phyloP scores from a whole-genome alignment of 2,888 invertebrate species.

The Antitype chi region DNA sequence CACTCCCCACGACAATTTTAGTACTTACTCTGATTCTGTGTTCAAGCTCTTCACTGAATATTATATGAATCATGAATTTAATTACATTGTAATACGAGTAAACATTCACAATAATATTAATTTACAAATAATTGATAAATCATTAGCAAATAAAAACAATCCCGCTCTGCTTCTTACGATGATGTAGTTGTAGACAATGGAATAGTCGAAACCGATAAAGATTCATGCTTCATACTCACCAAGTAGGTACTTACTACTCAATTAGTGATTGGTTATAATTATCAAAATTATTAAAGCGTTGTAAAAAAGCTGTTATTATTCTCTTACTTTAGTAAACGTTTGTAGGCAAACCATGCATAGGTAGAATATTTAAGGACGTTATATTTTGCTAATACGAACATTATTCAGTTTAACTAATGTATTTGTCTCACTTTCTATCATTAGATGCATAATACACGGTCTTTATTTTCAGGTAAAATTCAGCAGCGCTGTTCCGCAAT shows the following conservation, averaged over 20 bases:
- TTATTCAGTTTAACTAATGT: neutral
- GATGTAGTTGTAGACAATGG: slow-evolving; percentile 6
- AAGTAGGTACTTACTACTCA: neutral
- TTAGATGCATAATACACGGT: slow-evolving; percentile 14
- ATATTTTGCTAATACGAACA: neutral
- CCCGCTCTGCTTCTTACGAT: neutral
- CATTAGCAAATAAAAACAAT: slow-evolving; percentile 2
- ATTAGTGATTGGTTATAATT: neutral
- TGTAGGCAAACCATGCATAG: neutral
- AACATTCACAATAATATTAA: neutral
- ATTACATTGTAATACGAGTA: neutral
- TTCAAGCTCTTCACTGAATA: slow-evolving; percentile 11
- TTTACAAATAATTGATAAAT: slow-evolving; percentile 8
- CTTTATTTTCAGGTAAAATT: slow-evolving; percentile 56
- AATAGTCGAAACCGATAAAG: neutral
- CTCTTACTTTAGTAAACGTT: neutral
- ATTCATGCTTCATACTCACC: neutral
- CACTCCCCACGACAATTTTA: slow-evolving; percentile 29
- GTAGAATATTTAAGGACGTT: neutral
- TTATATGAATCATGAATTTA: slow-evolving; percentile 12
- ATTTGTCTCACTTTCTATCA: neutral
- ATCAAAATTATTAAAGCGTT: neutral
- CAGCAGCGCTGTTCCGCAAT: slow-evolving; percentile 40
- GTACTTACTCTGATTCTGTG: slow-evolving; percentile 14
- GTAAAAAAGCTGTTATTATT: slow-evolving; percentile 14